Base-by-base conservation (phyloP, 2,888 invertebrate species). In the Leptinotarsa rubiginosa region DNA sequence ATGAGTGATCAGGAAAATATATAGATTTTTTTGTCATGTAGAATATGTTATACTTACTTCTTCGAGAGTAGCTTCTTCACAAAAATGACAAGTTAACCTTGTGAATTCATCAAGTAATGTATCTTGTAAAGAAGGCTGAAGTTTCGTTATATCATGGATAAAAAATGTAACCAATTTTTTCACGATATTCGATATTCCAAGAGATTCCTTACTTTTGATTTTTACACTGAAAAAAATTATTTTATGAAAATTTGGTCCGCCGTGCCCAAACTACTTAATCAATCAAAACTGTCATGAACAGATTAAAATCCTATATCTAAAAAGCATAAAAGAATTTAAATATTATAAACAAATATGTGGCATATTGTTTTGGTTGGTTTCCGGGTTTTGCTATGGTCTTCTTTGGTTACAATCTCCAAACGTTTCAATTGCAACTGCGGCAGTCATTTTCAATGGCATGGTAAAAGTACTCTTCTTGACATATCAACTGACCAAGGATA, bases 171-270 rank as follows among this genome's bases (percentile, higher is more conserved):
- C 88, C 22, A 94, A 84, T 83, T 92, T 92, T 76, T 90, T 89
- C 66, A 93, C 89, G 65, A 93, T 91, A 82, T 90, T 91, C 49
- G 93, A 92, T 67, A 94, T 89, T 3, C 93, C 93, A 72, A 93
- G 87, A 2, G 92, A 91, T 87, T 95, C 95, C 79, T 91, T 89
- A 78, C 91, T 92, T 71, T 90, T 89, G 22, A 93, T 88, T 73
- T 91, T 90, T 65, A 91, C 89, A 81, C 91, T 92, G 84, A 73
- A 87, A 87, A 78, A n/a, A 72, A 74, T 56, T 5, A 41, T 10
- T 41, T 41, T 2, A 41, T 41, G 12, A 41, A 41, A 41, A 41
- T 41, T 10, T 41, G 1, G 41, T 41, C 41, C 2, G 0, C 10
- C 2, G 0, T 10, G 10, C 10, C 41, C 41, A 41, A 41, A 41